A percentile compares a stretch with the other conserved stretches of the same genome.
These are phyloP conservation scores for Parasteatoda lunata DNA, from an alignment of 2,888 invertebrate genomes.

Conservation along the genomic window DNA sequence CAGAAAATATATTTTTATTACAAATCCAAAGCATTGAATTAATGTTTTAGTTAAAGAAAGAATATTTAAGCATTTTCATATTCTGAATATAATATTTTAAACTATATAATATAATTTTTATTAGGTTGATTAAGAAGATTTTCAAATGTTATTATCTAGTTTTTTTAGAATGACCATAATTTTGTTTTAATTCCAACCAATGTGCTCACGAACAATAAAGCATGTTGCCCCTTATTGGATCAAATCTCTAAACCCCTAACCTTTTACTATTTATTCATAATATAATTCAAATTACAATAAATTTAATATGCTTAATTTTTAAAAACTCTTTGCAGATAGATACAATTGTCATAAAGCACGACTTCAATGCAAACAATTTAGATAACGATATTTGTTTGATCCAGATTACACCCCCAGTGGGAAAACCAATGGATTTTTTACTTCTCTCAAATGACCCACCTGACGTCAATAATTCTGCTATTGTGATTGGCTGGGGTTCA, in stretches of 20 bases:
- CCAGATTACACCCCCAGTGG: constrained; percentile 16
- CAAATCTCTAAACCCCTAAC: not conserved
- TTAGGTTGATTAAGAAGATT: too few species aligned
- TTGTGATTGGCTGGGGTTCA: constrained; percentile 54
- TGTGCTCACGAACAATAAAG: too few species aligned
- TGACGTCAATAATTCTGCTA: constrained; percentile 19
- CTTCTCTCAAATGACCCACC: constrained; percentile 5
- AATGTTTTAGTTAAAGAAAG: too few species aligned
- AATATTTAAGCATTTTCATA: too few species aligned
- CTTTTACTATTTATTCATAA: not conserved
- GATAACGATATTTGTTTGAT: constrained; percentile 55
- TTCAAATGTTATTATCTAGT: too few species aligned
- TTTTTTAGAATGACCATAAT: too few species aligned
- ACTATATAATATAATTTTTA: too few species aligned
- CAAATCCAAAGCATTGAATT: too few species aligned
- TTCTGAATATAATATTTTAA: too few species aligned
- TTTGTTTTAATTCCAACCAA: too few species aligned
- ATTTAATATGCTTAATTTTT: not conserved
- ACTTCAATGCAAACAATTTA: constrained; percentile 16
- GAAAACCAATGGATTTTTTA: not conserved
- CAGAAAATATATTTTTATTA: too few species aligned
- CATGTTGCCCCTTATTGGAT: too few species aligned
- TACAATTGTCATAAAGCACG: constrained; percentile 50
- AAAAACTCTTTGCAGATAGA: constrained; percentile 32
- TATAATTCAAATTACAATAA: not conserved